Evolutionary conservation across 1,140 invertebrate genomes (phyloP).

Genomic region (Hyles euphorbiae): DNA sequence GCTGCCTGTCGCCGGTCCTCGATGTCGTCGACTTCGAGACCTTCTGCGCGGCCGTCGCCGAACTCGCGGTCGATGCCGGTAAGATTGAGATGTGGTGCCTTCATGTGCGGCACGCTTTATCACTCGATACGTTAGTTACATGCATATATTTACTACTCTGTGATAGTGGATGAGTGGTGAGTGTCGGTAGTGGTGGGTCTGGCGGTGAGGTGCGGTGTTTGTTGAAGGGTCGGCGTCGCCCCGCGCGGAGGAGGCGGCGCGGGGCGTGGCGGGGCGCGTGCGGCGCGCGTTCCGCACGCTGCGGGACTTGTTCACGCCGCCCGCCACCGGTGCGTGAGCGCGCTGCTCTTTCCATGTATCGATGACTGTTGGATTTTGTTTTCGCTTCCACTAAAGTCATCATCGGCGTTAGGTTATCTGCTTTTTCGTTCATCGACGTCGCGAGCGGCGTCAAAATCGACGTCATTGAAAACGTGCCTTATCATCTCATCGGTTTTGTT

Average conservation of each 20-base stretch:
- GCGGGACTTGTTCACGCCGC: conserved; percentile 53
- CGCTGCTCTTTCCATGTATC: conserved; percentile 16
- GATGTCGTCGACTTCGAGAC: conserved; percentile 73
- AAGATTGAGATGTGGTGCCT: conserved; percentile 7
- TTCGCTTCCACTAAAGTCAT: not conserved
- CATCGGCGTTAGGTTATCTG: not conserved
- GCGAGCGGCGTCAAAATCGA: not conserved
- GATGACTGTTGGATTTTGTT: conserved; percentile 3
- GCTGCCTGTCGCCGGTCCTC: conserved; percentile 36
- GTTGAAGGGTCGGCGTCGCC: conserved; percentile 36
- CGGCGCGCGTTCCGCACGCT: conserved; percentile 63
- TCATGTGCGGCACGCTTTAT: not conserved
- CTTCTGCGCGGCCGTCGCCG: conserved; percentile 76
- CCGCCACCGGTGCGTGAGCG: conserved; percentile 52
- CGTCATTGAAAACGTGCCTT: not conserved
- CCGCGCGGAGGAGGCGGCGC: conserved; percentile 25
- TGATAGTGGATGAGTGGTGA: conserved; percentile 1
- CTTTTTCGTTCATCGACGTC: not conserved
- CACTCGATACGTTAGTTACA: no score
- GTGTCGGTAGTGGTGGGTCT: conserved; percentile 2
- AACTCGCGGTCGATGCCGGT: conserved; percentile 71
- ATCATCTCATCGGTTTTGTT: not conserved
- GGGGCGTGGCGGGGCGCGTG: conserved; percentile 50
- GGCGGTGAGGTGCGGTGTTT: conserved; percentile 19
- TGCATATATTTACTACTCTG: not conserved